Evolutionary conservation across 2,888 invertebrate species (phyloP), one percentile per base, ranked within the genome.

Genomic region (Phymatocera aterrima): DNA sequence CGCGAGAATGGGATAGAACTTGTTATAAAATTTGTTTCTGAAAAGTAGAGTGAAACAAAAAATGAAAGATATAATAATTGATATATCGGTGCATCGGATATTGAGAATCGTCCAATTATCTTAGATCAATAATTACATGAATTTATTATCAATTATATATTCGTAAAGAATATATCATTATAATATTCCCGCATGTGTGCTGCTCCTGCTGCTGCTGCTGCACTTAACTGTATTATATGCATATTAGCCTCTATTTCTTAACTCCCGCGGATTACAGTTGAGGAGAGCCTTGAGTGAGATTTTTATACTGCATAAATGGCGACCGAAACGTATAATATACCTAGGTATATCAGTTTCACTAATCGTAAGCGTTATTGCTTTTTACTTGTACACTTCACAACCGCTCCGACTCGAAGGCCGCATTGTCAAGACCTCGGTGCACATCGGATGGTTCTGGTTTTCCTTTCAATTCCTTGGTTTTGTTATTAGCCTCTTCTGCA

Each of bases 381-480:
- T 64, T 37, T 51, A 37, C 3, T 37, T 64, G 15, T 18, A 37
- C 77, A 60, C 72, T 51, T 87, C 83, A 87, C 79, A 86, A 83
- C 75, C 81, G 84, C 81, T 91, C 91, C 77, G 88, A 86, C 83
- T 91, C 90, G 82, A 91, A 91, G 68, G 90, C 91, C 40, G 89
- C 85, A 82, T 91, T 91, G 15, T 88, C 87, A 51, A 91, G 80
- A 72, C 60, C 64, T 89, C 81, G 91, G 83, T 86, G 91, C 91
- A 85, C 90, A 91, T 79, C 91, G 90, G 83, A 90, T 21, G 40
- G 1, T 60, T 90, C 72, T 90, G 91, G 91, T 91, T 85, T 92
- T 91, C 77, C 91, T 90, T 72, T 92, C 87, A 57, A 91, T 91
- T 87, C 21, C 34, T 64, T 83, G 83, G 81, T 80, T 82, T 79